Evolutionary conservation across 2,797 vertebrate genomes (phyloP).

Genomic region (Cossypha caffra): DNA sequence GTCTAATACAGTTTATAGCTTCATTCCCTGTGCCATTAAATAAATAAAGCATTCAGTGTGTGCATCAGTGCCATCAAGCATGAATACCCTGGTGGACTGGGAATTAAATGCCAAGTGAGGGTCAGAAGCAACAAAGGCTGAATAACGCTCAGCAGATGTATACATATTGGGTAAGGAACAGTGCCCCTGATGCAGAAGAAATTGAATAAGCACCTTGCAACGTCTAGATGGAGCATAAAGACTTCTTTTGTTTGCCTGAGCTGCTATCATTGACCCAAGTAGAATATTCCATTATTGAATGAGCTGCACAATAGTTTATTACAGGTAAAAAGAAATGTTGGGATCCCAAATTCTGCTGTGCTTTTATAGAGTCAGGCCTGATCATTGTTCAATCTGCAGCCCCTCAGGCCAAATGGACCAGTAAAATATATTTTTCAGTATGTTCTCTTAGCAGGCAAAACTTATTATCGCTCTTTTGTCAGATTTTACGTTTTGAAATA

Average conservation of each 20-base stretch:
- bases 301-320: slow-evolving; percentile 79
- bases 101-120: slow-evolving; percentile 88
- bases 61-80: slow-evolving; percentile 81
- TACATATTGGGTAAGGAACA: slow-evolving; percentile 82
- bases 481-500: neutral
- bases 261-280: slow-evolving; percentile 76
- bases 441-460: neutral
- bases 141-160: slow-evolving; percentile 87
- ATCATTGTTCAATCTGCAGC: neutral
- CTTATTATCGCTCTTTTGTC: neutral
- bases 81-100: slow-evolving; percentile 82
- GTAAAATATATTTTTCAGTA: neutral
- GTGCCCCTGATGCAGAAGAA: slow-evolving; percentile 80
- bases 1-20: slow-evolving; percentile 68
- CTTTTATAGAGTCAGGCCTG: slow-evolving; percentile 63
- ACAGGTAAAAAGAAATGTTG: slow-evolving; percentile 75
- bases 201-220: slow-evolving; percentile 77
- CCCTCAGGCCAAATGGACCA: neutral
- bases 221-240: slow-evolving; percentile 77
- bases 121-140: slow-evolving; percentile 84
- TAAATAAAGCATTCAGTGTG: slow-evolving; percentile 83
- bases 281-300: slow-evolving; percentile 81
- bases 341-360: slow-evolving; percentile 50
- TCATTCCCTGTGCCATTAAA: slow-evolving; percentile 74
- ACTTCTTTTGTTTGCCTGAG: slow-evolving; percentile 78